Percentiles rank a stretch among this genome's conserved stretches.
phyloP scores from a whole-genome alignment of 2,797 vertebrate species.

The Tachyglossus aculeatus region DNA sequence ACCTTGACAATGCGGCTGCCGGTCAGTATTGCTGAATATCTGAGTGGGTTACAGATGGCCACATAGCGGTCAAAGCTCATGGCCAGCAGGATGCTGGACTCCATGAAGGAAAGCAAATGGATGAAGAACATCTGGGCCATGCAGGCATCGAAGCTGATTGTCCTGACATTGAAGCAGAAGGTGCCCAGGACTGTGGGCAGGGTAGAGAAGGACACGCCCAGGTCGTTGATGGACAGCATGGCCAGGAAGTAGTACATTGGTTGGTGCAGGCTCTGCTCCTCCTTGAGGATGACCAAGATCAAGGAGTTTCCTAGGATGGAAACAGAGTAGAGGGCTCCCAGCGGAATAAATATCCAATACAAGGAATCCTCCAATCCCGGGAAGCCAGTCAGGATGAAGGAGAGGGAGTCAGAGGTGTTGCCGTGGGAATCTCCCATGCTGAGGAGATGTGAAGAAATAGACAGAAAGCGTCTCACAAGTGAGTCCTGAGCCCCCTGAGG shows the following conservation, averaged over 20 bases:
- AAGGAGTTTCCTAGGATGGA: constrained; percentile 75
- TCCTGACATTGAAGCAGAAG: neutral
- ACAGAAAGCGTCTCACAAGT: too few species aligned
- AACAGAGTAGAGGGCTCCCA: constrained; percentile 40
- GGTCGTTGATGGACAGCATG: constrained; percentile 18
- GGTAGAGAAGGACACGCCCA: constrained; percentile 31
- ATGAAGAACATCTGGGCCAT: constrained; percentile 46
- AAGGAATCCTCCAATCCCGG: constrained; percentile 30
- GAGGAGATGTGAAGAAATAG: too few species aligned
- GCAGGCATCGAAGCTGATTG: constrained; percentile 21
- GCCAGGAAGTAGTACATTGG: constrained; percentile 41
- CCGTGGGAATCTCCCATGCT: neutral
- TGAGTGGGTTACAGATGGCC: constrained; percentile 37
- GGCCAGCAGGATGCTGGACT: constrained; percentile 30
- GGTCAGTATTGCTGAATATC: constrained; percentile 24
- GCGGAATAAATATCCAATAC: constrained; percentile 17
- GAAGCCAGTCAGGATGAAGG: constrained; percentile 41
- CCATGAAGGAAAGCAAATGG: constrained; percentile 40
- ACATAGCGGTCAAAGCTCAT: constrained; percentile 35
- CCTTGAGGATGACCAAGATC: constrained; percentile 57
- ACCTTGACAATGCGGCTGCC: neutral
- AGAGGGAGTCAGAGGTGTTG: constrained; percentile 6
- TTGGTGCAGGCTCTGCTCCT: constrained; percentile 30
- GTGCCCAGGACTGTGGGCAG: constrained; percentile 15
- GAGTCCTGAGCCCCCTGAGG: too few species aligned